Evolutionary conservation across 2,888 invertebrate genomes (phyloP).

Genomic region (Homarus gammarus): DNA sequence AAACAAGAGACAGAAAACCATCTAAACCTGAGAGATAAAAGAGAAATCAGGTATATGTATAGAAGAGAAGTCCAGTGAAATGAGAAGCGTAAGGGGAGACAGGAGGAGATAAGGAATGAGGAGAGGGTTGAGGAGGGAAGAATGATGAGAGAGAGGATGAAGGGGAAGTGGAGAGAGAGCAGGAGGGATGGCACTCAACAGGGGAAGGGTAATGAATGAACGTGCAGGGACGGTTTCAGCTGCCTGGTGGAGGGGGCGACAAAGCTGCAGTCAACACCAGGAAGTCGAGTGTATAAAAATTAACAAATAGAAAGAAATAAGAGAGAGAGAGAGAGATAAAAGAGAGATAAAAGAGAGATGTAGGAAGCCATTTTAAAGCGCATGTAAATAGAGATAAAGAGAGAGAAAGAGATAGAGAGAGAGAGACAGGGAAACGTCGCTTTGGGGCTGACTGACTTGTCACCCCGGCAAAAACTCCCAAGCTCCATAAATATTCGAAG

Average conservation of each 20-base stretch:
- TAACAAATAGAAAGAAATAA: background rate
- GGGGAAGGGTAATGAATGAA: background rate
- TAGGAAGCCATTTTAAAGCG: constrained; percentile 5
- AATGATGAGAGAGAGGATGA: background rate
- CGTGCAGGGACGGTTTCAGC: too few species aligned
- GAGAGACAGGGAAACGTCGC: background rate
- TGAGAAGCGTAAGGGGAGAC: too few species aligned
- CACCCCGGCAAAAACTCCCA: constrained; percentile 42
- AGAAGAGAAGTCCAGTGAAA: too few species aligned
- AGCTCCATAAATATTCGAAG: constrained; percentile 52
- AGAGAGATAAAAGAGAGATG: background rate
- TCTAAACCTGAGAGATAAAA: too few species aligned
- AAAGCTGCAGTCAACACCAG: background rate
- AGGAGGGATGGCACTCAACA: background rate
- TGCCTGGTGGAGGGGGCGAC: background rate
- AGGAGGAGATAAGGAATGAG: too few species aligned
- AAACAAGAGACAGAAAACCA: too few species aligned
- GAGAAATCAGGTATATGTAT: too few species aligned
- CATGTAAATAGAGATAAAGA: constrained; percentile 3
- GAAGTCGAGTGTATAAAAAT: background rate
- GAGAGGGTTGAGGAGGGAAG: background rate
- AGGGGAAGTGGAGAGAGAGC: background rate
- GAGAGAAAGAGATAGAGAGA: background rate
- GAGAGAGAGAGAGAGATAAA: background rate
- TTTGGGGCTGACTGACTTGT: constrained; percentile 45